Evolutionary conservation across 2,113 vertebrate genomes (phyloP).

Genomic region (Pycnonotus jocosus): DNA sequence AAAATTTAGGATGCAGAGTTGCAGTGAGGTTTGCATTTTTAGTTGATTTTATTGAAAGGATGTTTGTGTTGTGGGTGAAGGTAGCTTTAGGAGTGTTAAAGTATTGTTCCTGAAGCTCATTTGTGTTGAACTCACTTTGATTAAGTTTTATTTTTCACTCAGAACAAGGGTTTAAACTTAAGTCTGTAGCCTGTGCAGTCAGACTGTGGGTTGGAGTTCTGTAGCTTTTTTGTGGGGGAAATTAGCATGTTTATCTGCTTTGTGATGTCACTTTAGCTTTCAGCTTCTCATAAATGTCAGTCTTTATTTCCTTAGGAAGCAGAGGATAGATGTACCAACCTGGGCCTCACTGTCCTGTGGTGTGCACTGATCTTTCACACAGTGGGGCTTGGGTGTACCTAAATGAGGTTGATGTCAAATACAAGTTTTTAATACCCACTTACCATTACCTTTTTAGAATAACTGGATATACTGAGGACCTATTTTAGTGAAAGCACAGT

Average conservation of each 20-base stretch:
- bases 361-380: not conserved
- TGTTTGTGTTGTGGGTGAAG: not conserved
- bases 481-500: not conserved
- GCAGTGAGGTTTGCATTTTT: not conserved
- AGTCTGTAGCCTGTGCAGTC: rapidly evolving
- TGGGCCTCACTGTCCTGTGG: not conserved
- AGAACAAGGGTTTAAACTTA: not conserved
- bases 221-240: not conserved
- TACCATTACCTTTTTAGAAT: not conserved
- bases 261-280: not conserved
- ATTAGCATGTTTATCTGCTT: not conserved
- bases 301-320: not conserved
- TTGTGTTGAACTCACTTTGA: not conserved
- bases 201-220: not conserved
- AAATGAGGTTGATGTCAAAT: not conserved
- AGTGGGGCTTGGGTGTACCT: not conserved
- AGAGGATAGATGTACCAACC: rapidly evolving
- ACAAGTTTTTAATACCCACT: not conserved
- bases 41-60: not conserved
- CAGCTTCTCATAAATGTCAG: not conserved
- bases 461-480: not conserved
- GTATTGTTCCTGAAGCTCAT: not conserved
- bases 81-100: not conserved
- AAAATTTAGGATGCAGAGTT: not conserved
- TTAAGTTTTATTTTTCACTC: not conserved